Conservation (phyloP, 2,888 invertebrate species). For the Tethea ocularis region DNA sequence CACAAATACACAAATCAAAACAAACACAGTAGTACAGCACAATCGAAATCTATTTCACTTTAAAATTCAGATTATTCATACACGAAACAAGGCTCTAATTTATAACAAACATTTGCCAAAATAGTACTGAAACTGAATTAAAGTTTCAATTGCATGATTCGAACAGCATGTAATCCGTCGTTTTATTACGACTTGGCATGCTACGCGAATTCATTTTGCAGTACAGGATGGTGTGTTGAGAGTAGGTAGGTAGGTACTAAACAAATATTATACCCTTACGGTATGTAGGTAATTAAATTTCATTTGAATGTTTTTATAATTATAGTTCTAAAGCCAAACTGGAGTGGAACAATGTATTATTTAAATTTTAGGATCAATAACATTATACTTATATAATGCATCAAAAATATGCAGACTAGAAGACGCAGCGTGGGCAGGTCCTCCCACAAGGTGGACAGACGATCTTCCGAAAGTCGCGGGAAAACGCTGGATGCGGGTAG, state of each 20-base stretch:
- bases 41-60: not conserved
- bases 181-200: slow-evolving; percentile 7
- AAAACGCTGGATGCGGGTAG: too few species aligned
- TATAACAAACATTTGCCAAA: not conserved
- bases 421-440: too few species aligned
- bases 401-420: too few species aligned
- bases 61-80: not conserved
- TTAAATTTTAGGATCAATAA: too few species aligned
- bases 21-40: not conserved
- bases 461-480: too few species aligned
- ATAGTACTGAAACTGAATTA: slow-evolving; percentile 9
- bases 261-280: not conserved
- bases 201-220: not conserved
- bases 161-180: not conserved
- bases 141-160: slow-evolving; percentile 11
- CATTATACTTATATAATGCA: too few species aligned
- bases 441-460: too few species aligned
- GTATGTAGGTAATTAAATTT: not conserved
- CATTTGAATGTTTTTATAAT: too few species aligned
- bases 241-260: not conserved
- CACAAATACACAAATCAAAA: not conserved
- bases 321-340: too few species aligned
- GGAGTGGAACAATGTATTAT: too few species aligned
- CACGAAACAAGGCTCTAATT: slow-evolving; percentile 3
- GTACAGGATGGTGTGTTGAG: not conserved